phyloP scores from a whole-genome alignment of 2,797 vertebrate genomes.

The Lates japonicus region DNA sequence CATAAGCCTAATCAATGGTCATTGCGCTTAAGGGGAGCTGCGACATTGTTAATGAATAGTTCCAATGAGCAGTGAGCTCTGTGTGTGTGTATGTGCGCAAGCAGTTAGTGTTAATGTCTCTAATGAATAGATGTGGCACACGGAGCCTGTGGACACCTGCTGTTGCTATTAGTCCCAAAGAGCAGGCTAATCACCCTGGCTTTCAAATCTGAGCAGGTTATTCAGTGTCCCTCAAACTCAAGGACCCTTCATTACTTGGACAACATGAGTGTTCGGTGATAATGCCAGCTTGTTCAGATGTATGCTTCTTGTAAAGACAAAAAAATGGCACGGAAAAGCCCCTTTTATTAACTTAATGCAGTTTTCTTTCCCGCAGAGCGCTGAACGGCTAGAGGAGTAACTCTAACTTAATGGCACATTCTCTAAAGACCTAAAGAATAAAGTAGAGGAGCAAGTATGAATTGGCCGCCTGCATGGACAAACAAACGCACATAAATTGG shows the following conservation, averaged over 20 bases:
- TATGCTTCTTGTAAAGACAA: conserved; percentile 20
- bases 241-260: conserved; percentile 63
- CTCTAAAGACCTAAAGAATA: conserved; percentile 2
- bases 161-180: conserved; percentile 70
- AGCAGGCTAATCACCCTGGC: conserved; percentile 66
- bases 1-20: conserved; percentile 76
- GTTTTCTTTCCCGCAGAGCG: conserved; percentile 9
- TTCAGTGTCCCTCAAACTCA: conserved; percentile 61
- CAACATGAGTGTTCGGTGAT: conserved; percentile 32
- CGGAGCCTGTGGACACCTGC: conserved; percentile 76
- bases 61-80: conserved; percentile 54
- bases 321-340: conserved; percentile 24
- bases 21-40: conserved; percentile 69
- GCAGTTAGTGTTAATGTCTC: conserved; percentile 66
- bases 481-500: conserved; percentile 17
- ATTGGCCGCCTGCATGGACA: background rate
- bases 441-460: conserved; percentile 7
- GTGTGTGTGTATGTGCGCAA: background rate
- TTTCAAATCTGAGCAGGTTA: conserved; percentile 67
- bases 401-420: conserved; percentile 22
- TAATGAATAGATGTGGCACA: conserved; percentile 72
- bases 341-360: conserved; percentile 34
- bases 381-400: background rate
- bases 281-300: conserved; percentile 31
- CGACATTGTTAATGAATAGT: conserved; percentile 70